Base-by-base conservation (phyloP, 1,140 invertebrate genomes). In the Drosophila equinoxialis region DNA sequence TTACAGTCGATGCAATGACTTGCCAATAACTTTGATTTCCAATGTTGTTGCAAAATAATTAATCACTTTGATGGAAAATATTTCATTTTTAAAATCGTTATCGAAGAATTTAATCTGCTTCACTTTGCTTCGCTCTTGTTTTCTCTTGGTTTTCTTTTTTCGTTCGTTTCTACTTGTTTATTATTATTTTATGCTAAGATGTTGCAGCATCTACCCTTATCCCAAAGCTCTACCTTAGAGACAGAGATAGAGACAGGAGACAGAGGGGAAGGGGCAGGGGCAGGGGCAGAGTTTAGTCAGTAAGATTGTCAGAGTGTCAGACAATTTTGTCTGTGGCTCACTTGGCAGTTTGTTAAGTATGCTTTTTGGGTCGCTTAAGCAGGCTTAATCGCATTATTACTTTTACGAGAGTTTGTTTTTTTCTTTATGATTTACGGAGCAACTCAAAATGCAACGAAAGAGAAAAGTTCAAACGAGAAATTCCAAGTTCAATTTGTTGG, bases 311-410 rank as follows among this genome's bases (percentile, higher is more conserved):
- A 51, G 45, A 51, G 45, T 23, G 45, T 59, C 33, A 58, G 30
- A 58, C 55, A 35, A 2, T 59, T 55, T 10, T 20, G 74, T 71
- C 70, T 79, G 66, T 67, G 72, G 73, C 74, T 72, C 68, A 77
- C 62, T 66, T 65, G 45, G 69, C 74, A 79, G 74, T 79, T 77
- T 77, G 76, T 72, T 79, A 79, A 79, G 77, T 79, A 77, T 65
- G 74, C 74, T 77, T 79, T 77, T 79, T 77, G 74, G 77, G 77
- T 79, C 74, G 69, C 77, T 79, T 79, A 79, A 79, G 77, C 74
- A 74, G 77, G 77, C 77, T 79, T 79, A 79, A 79, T 77, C 77
- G 77, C 74, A 79, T 79, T 79, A 79, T 79, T 79, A 79, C 77
- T 79, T 79, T 79, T 74, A 79, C 77, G 77, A 79, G 77, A 79